These are phyloP conservation scores for Lasiommata megera DNA, from an alignment of 2,888 invertebrate species.

Conservation along the genomic window DNA sequence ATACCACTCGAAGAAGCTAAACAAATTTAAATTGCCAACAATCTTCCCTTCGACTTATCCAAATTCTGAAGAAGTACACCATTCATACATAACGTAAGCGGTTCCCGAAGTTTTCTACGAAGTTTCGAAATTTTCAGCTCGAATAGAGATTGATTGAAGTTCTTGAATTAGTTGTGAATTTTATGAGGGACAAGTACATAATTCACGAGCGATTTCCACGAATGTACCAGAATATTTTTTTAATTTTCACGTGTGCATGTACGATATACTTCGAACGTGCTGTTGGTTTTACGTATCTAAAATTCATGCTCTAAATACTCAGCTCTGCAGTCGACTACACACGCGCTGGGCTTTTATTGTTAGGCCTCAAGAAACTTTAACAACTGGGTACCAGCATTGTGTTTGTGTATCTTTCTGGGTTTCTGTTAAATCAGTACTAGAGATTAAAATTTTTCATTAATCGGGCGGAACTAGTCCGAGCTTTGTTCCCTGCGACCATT, in stretches of 20 bases:
- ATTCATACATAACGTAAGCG: constrained; percentile 24
- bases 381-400: constrained; percentile 31
- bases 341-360: constrained; percentile 57
- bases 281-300: constrained; percentile 52
- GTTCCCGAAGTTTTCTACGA: constrained; percentile 21
- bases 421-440: not conserved
- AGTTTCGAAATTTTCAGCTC: constrained; percentile 49
- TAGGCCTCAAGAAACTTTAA: constrained; percentile 58
- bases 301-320: constrained; percentile 64
- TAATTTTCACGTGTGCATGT: constrained; percentile 12
- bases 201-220: constrained; percentile 12
- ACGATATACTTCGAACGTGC: constrained; percentile 32
- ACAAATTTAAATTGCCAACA: constrained; percentile 5
- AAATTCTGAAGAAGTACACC: constrained; percentile 10
- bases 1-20: not conserved
- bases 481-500: constrained; percentile 15
- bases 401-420: constrained; percentile 14
- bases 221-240: not conserved
- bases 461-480: not conserved
- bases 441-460: constrained; percentile 12
- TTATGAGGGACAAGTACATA: constrained; percentile 12
- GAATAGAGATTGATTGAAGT: constrained; percentile 31
- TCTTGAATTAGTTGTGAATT: constrained; percentile 30
- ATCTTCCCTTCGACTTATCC: constrained; percentile 3
- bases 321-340: constrained; percentile 44